A percentile compares a stretch with the other conserved stretches of the same genome.
Conservation (phyloP, 2,888 invertebrate species). For the Limnephilus marmoratus region DNA sequence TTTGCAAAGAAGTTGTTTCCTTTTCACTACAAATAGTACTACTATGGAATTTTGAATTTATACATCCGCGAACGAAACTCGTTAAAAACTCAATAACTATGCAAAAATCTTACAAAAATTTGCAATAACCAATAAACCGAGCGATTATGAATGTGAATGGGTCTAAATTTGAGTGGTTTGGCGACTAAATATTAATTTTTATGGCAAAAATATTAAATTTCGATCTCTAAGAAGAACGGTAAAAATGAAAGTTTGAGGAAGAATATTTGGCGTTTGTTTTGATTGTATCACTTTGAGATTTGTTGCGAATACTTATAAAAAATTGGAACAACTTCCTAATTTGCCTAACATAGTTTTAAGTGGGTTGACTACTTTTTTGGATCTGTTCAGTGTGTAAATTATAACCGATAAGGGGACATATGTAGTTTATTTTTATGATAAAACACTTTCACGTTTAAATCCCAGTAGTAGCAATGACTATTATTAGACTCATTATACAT, state of each 20-base stretch:
- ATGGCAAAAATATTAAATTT: background rate
- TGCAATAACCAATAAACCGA: background rate
- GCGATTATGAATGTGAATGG: background rate
- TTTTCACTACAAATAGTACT: background rate
- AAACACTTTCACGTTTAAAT: background rate
- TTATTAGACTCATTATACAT: too few relatives aligned
- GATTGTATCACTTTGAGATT: background rate
- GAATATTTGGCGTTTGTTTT: background rate
- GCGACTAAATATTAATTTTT: background rate
- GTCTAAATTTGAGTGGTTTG: background rate
- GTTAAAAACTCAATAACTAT: background rate
- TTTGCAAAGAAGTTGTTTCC: background rate
- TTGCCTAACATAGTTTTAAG: background rate
- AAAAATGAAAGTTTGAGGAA: background rate
- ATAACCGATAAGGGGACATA: background rate
- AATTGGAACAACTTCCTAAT: background rate
- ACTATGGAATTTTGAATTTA: background rate
- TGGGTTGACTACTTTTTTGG: background rate
- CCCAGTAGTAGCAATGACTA: too few relatives aligned
- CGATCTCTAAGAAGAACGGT: background rate
- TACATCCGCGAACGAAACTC: background rate
- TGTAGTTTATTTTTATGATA: background rate
- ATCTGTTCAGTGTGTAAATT: background rate
- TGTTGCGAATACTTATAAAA: background rate
- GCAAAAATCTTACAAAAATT: background rate